Evolutionary conservation across 1,140 invertebrate genomes (phyloP).

Genomic region (Drosophila eugracilis): DNA sequence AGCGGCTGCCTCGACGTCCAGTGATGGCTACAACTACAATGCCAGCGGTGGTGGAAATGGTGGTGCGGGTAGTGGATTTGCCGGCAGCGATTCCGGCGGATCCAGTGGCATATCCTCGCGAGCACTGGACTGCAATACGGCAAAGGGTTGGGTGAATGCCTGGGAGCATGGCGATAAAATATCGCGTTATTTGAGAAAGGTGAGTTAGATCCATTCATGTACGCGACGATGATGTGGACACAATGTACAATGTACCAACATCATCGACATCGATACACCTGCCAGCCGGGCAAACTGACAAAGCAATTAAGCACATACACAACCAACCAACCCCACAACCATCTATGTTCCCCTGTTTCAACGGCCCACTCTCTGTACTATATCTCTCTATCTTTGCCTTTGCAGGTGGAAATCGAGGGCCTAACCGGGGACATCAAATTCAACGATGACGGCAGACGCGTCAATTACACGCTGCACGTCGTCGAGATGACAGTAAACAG

Average conservation of each 20-base stretch:
- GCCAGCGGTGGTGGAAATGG: conserved; percentile 1
- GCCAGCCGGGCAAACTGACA: conserved; percentile 56
- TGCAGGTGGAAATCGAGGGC: conserved; percentile 95
- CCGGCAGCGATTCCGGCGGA: conserved; percentile 37
- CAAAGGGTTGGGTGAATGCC: conserved; percentile 90
- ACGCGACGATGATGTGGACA: conserved; percentile 34
- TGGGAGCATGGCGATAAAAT: conserved; percentile 96
- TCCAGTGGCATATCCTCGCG: conserved; percentile 84
- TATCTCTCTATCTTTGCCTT: conserved; percentile 10
- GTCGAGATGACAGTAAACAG: conserved; percentile 93
- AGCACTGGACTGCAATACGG: conserved; percentile 92
- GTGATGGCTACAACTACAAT: conserved; percentile 55
- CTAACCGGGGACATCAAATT: conserved; percentile 96
- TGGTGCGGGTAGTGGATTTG: conserved; percentile 20
- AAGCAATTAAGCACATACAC: conserved; percentile 69
- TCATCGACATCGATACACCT: conserved; percentile 41
- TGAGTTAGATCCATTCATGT: conserved; percentile 79
- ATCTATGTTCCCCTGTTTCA: conserved; percentile 14
- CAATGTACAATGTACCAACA: conserved; percentile 27
- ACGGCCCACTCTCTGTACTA: conserved; percentile 7
- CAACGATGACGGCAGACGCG: conserved; percentile 92
- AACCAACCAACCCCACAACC: background rate
- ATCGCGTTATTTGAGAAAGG: conserved; percentile 93
- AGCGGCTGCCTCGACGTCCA: conserved; percentile 67
- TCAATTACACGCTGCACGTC: conserved; percentile 96